These are phyloP conservation scores for Cephus pulcher DNA, from an alignment of 2,888 invertebrate species.

Conservation along the genomic window DNA sequence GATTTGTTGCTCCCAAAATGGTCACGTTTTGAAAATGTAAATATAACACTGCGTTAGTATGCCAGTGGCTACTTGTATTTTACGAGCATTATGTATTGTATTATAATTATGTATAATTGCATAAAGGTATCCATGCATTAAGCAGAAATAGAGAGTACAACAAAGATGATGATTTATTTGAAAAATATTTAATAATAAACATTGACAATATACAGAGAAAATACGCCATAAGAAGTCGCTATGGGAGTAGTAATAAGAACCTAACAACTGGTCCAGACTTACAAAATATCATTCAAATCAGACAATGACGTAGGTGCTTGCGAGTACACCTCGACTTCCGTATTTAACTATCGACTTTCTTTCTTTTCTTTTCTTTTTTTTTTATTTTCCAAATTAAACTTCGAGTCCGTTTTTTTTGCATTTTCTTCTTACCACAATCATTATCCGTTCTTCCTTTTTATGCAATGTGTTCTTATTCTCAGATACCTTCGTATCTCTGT, in stretches of 20 bases:
- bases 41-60: background rate
- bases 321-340: conserved; percentile 34
- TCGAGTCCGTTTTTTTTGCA: conserved; percentile 31
- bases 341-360: background rate
- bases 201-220: conserved; percentile 66
- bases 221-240: conserved; percentile 65
- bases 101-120: background rate
- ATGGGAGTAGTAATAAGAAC: conserved; percentile 61
- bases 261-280: conserved; percentile 64
- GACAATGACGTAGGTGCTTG: conserved; percentile 58
- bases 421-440: background rate
- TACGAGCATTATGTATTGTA: background rate
- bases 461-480: background rate
- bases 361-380: conserved; percentile 12
- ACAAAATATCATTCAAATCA: conserved; percentile 65
- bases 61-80: background rate
- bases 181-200: conserved; percentile 67
- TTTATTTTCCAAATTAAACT: conserved; percentile 41
- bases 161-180: conserved; percentile 49
- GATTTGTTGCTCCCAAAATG: background rate
- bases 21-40: background rate
- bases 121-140: background rate
- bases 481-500: conserved; percentile 14
- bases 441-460: background rate
- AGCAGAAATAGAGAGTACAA: background rate